phyloP scores from a whole-genome alignment of 2,888 invertebrate genomes.

The Parthenolecanium corni region DNA sequence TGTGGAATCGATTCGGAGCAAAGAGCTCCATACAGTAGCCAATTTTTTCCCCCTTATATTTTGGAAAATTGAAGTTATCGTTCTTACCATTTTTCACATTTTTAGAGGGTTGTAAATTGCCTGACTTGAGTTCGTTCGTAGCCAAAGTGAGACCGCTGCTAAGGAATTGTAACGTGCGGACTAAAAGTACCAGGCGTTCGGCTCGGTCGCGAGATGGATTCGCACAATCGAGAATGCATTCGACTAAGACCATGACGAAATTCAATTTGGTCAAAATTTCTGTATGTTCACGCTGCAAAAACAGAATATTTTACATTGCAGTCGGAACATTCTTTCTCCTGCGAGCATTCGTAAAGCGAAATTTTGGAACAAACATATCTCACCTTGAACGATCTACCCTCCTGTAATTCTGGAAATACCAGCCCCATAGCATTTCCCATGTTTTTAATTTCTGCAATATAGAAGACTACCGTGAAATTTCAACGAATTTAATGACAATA shows the following conservation, averaged over 20 bases:
- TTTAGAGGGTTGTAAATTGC: constrained; percentile 77
- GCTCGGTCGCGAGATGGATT: constrained; percentile 47
- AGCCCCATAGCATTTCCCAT: constrained; percentile 16
- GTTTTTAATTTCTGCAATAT: constrained; percentile 8
- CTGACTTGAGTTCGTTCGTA: constrained; percentile 69
- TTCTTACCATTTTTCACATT: constrained; percentile 74
- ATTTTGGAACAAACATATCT: background rate
- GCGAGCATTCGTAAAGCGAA: background rate
- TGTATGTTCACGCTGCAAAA: constrained; percentile 75
- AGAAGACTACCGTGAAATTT: background rate
- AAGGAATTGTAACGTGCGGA: constrained; percentile 83
- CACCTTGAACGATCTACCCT: background rate
- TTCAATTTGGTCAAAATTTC: constrained; percentile 93
- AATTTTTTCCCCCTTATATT: background rate
- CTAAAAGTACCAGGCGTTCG: constrained; percentile 71
- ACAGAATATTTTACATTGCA: constrained; percentile 15
- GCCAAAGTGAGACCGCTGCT: constrained; percentile 88
- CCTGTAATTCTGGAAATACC: background rate
- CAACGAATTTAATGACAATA: background rate
- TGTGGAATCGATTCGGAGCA: background rate
- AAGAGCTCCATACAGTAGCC: background rate
- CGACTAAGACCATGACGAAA: constrained; percentile 90
- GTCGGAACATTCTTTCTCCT: background rate
- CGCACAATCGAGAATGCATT: constrained; percentile 83
- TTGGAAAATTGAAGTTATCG: background rate